Conservation (phyloP, 1,140 invertebrate genomes). For the Lepidurus apus region DNA sequence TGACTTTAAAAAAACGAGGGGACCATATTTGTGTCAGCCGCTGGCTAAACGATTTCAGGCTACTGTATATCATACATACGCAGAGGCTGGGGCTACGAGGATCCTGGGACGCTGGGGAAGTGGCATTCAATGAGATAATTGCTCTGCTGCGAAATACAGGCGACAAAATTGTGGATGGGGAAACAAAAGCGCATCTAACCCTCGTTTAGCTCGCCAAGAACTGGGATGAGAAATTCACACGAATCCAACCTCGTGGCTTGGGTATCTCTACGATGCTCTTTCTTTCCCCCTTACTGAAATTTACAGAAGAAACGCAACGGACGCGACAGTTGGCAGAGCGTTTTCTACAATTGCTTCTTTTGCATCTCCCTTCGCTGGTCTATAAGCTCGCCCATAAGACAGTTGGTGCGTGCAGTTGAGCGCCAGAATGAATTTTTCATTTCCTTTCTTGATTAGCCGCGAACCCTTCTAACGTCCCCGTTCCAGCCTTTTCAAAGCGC, state of each 20-base stretch:
- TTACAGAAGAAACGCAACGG: not conserved
- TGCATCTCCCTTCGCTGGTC: not conserved
- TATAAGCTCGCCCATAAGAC: not conserved
- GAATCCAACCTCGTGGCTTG: not conserved
- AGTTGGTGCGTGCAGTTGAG: not conserved
- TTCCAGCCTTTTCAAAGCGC: not conserved
- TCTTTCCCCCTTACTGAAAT: not conserved
- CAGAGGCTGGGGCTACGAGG: not conserved
- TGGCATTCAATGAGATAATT: not conserved
- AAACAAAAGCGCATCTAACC: not conserved
- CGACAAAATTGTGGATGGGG: not conserved
- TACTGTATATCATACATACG: not conserved
- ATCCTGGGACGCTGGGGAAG: not conserved
- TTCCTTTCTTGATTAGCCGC: conserved; percentile 1
- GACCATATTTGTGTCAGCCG: not conserved
- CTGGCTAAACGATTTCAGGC: not conserved
- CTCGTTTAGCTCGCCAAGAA: not conserved
- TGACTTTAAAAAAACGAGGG: not conserved
- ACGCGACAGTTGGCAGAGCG: conserved; percentile 1
- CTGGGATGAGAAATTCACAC: conserved; percentile 5
- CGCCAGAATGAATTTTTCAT: not conserved
- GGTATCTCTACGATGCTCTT: not conserved
- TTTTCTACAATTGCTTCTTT: not conserved
- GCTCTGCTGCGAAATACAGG: not conserved
- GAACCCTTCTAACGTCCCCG: not conserved